Conservation (phyloP, 2,113 vertebrate species). For the Bubo bubo region DNA sequence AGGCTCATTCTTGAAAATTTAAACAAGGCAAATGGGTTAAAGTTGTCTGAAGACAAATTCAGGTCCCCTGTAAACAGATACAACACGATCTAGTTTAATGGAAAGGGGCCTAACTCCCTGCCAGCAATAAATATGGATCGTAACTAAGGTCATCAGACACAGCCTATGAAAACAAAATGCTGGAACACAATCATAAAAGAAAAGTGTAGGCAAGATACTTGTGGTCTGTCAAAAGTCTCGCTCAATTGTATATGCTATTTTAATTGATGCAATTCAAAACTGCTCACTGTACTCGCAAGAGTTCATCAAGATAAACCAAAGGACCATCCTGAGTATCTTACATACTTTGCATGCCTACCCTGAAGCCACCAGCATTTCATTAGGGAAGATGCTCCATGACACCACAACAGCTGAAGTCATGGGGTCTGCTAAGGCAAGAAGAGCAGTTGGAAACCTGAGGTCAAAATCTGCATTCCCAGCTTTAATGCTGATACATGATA, state of each 20-base stretch:
- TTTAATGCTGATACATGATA: rapidly evolving
- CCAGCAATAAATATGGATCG: not conserved
- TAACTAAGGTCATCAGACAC: not conserved
- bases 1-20: not conserved
- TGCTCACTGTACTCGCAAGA: not conserved
- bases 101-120: not conserved
- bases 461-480: not conserved
- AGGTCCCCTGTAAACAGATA: not conserved
- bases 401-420: not conserved
- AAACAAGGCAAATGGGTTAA: not conserved
- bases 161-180: not conserved
- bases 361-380: not conserved
- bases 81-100: not conserved
- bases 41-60: not conserved
- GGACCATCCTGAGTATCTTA: not conserved
- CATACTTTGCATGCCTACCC: not conserved
- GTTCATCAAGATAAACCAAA: not conserved
- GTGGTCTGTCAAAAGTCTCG: not conserved
- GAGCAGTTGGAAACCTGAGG: not conserved
- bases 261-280: not conserved
- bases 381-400: not conserved
- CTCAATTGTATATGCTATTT: not conserved
- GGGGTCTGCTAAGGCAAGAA: not conserved
- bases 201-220: not conserved
- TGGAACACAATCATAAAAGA: not conserved